Percentiles rank a stretch among this genome's conserved stretches.
phyloP scores from a whole-genome alignment of 2,888 invertebrate species.

The Apoderus coryli region DNA sequence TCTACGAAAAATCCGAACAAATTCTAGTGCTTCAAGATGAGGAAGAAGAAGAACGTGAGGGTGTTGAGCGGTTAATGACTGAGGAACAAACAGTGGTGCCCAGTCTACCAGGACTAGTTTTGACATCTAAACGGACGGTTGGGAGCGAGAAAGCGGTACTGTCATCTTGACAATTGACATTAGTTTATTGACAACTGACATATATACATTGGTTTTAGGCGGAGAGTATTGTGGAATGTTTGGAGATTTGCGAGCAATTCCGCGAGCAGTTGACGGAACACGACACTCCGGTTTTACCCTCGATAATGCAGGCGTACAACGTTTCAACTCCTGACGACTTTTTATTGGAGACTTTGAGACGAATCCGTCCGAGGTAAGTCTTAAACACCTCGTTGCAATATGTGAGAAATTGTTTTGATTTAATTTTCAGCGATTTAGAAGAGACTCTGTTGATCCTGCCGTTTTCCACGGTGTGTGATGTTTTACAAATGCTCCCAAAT shows the following conservation, averaged over 20 bases:
- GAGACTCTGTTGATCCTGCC: constrained; percentile 78
- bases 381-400: too few relatives aligned
- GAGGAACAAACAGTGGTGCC: constrained; percentile 56
- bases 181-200: constrained; percentile 7
- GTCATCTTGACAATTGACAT: too few relatives aligned
- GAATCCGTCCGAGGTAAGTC: constrained; percentile 63
- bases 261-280: constrained; percentile 41
- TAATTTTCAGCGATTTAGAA: constrained; percentile 63
- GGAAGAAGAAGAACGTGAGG: constrained; percentile 72
- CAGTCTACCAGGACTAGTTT: constrained; percentile 50
- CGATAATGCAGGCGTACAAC: constrained; percentile 69
- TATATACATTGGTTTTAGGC: too few relatives aligned
- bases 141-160: constrained; percentile 78
- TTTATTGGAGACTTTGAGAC: constrained; percentile 61
- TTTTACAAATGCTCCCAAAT: constrained; percentile 55
- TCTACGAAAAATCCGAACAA: constrained; percentile 78
- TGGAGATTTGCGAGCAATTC: constrained; percentile 59
- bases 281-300: constrained; percentile 46
- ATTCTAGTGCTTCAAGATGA: constrained; percentile 86
- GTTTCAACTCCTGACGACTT: constrained; percentile 63
- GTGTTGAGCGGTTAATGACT: constrained; percentile 55
- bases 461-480: constrained; percentile 63
- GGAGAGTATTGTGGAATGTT: constrained; percentile 81
- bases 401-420: too few relatives aligned
- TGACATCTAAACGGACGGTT: constrained; percentile 79